Evolutionary conservation across 2,888 invertebrate genomes (phyloP), one percentile per base, ranked within the genome.

Genomic region (Oligia fasciuncula): DNA sequence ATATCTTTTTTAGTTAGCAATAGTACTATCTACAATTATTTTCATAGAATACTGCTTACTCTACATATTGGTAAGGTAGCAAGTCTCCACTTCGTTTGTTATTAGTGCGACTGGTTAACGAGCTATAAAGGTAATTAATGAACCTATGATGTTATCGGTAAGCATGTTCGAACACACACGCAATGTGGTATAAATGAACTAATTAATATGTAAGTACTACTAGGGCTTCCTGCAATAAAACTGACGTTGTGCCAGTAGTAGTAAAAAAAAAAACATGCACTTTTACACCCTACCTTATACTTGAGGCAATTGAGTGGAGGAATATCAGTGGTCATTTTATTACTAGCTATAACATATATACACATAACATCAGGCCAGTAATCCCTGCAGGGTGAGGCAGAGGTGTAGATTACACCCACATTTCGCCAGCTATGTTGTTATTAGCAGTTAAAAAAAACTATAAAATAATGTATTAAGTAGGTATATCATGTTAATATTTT

Each of bases 101-200:
- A 77, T 71, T 68, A 68, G 77, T 63, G 43, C 69, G 54, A 63
- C 77, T 71, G 29, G 77, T 77, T 85, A 81, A 84, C 84, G 67
- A 77, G 77, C 70, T 69, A 78, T 84, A 78, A 78, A 77, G n/a
- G 75, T 77, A 79, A 79, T 85, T 85, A 85, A 87, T 86, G 72
- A 79, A 79, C 77, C 35, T 75, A 80, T 80, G 87, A 86, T 87
- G 79, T 79, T 85, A 86, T 86, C 83, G 76, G 71, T 51, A 76
- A 80, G 74, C 85, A 75, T 80, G 85, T 80, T 83, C 62, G 40
- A 84, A 76, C 77, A 82, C 80, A 84, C 87, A 88, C 87, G 87
- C 88, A 80, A 88, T 66, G 5, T 73, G 71, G 54, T 83, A 87
- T 60, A 86, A 86, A 85, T 76, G 78, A 69, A 80, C 83, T 83